Percentiles rank a stretch among this genome's conserved stretches.
Conservation (phyloP, 1,140 invertebrate genomes). For the Caenorhabditis elegans region DNA sequence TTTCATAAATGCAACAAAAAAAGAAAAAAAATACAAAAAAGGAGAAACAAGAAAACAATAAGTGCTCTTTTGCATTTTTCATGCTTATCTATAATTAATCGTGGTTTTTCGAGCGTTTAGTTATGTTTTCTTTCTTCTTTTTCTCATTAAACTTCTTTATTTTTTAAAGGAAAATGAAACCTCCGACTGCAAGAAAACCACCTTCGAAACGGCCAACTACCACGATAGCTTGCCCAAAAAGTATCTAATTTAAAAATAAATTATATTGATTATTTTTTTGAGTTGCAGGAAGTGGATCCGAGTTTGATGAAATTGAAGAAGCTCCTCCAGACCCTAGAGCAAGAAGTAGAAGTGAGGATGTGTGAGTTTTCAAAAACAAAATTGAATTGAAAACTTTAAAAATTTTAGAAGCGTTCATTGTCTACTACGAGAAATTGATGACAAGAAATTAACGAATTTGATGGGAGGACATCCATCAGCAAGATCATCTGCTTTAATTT, state of each 20-base stretch:
- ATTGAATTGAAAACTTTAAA: not conserved
- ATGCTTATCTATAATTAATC: slow-evolving; percentile 11
- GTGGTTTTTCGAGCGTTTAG: not conserved
- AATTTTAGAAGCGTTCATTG: slow-evolving; percentile 12
- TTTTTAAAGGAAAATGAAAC: not conserved
- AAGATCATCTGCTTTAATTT: slow-evolving; percentile 20
- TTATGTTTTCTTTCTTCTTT: no score
- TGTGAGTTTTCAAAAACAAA: not conserved
- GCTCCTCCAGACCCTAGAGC: not conserved
- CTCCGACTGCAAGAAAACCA: slow-evolving; percentile 13
- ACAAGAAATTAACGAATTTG: slow-evolving; percentile 12
- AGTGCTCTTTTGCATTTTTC: slow-evolving; percentile 9
- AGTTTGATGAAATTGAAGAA: slow-evolving; percentile 3
- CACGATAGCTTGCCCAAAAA: not conserved
- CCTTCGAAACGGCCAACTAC: slow-evolving; percentile 1
- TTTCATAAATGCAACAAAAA: not conserved
- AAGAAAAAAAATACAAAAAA: not conserved
- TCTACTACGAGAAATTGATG: slow-evolving; percentile 33
- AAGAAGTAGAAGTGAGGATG: slow-evolving; percentile 8
- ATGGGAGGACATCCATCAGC: slow-evolving; percentile 35
- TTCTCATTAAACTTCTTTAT: not conserved
- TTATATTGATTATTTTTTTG: not conserved
- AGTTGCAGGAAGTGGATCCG: not conserved
- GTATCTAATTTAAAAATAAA: not conserved
- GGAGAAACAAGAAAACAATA: not conserved